Evolutionary conservation across 2,888 invertebrate species (phyloP).

Genomic region (Leucophora obtusa): DNA sequence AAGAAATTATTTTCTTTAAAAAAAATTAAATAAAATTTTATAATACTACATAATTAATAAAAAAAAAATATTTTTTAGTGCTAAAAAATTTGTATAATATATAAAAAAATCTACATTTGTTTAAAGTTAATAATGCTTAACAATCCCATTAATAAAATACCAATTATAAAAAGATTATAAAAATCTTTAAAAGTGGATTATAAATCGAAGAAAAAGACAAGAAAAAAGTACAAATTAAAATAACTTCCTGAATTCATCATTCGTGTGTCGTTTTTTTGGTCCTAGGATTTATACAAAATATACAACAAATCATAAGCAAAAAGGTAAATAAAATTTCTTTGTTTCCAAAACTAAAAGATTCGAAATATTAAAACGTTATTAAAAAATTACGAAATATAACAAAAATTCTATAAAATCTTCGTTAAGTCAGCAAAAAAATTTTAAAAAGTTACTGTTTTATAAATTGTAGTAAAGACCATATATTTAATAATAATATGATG

Average conservation of each 20-base stretch:
- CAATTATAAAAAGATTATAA: constrained; percentile 4
- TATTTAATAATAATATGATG: constrained; percentile 30
- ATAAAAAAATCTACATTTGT: neutral
- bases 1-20: neutral
- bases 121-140: constrained; percentile 28
- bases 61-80: constrained; percentile 9
- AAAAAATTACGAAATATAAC: no score
- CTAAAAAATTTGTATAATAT: neutral
- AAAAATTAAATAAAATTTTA: neutral
- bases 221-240: neutral
- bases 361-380: neutral
- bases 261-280: neutral
- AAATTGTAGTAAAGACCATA: neutral
- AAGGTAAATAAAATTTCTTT: neutral
- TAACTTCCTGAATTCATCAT: neutral
- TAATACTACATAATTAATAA: neutral
- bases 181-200: neutral
- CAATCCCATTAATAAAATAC: constrained; percentile 1
- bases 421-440: neutral
- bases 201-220: neutral
- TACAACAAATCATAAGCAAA: no score
- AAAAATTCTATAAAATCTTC: neutral
- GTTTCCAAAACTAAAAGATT: neutral
- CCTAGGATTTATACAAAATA: neutral
- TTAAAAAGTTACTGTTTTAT: neutral